Base-by-base conservation (phyloP, 2,888 invertebrate genomes). In the Himalopsyche japonica region DNA sequence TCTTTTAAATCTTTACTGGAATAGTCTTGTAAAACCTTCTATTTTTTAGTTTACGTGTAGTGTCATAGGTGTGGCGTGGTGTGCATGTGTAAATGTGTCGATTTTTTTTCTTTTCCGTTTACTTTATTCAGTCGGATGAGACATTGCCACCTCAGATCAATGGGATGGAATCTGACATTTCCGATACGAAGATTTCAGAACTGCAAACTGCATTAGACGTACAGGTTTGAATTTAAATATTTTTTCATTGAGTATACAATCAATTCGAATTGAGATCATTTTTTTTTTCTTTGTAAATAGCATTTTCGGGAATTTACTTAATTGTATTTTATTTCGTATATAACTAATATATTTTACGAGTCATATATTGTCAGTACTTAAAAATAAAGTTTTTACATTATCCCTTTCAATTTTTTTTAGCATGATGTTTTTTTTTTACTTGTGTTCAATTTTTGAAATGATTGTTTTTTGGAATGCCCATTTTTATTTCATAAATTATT, bases 141-240 rank as follows among this genome's bases (percentile, higher is more conserved):
- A 80, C 82, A 77, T 78, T 81, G 82, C 80, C 82, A 27, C 79
- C 84, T 81, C 83, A 85, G 83, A 76, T 86, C 79, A 86, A 86
- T 70, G 86, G 87, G 78, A 83, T 84, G 88, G 91, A 91, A 88
- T 88, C 90, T 89, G 92, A 92, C 88, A 88, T 88, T 88, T 88
- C 89, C 89, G 90, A 90, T 64, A 85, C 90, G 89, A 93, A 93
- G 92, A 93, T 96, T 89, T 94, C 95, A 89, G 97, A 97, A 91
- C 94, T 97, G 88, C 97, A 97, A 93, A 94, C 95, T 90, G 96
- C 96, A 88, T 93, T 97, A 91, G 96, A 97, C 90, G 97, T 97
- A 91, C 97, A 97, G 95, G 97, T 97, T 90, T 92, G 92, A 86
- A 47, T 86, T 70, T 70, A 12, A 70, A 70, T 70, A 27, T 70